phyloP scores from a whole-genome alignment of 2,113 vertebrate species.

The Prunella himalayana region DNA sequence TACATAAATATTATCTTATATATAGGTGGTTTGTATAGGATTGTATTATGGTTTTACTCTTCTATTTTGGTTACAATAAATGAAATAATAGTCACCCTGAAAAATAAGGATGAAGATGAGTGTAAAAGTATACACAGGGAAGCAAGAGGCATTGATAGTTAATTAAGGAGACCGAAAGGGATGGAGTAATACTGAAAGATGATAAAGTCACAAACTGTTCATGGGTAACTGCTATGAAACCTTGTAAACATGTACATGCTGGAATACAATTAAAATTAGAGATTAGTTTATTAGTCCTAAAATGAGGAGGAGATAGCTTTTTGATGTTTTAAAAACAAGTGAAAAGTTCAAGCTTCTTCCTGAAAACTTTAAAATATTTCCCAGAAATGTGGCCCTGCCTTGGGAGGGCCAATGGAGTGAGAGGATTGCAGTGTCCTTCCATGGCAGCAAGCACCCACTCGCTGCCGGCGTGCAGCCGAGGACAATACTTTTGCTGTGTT shows the following conservation, averaged over 20 bases:
- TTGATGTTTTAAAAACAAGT: background rate
- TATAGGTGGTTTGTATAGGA: background rate
- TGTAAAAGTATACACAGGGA: background rate
- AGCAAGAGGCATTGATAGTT: background rate
- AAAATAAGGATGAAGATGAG: background rate
- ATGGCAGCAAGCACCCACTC: background rate
- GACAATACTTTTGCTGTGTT: accelerated
- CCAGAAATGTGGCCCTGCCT: background rate
- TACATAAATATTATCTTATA: background rate
- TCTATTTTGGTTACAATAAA: background rate
- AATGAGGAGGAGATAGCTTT: background rate
- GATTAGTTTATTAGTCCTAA: background rate
- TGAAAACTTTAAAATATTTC: background rate
- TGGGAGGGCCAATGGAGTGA: accelerated
- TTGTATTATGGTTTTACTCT: background rate
- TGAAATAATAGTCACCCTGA: background rate
- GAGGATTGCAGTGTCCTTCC: background rate
- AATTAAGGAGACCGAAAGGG: background rate
- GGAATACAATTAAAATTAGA: background rate
- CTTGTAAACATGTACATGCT: background rate
- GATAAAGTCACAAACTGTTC: background rate
- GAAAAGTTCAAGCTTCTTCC: background rate
- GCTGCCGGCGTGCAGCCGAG: accelerated
- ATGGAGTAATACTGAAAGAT: background rate
- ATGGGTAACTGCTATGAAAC: background rate